A percentile compares a stretch with the other conserved stretches of the same genome.
These are phyloP conservation scores for Montipora sp. DNA, from an alignment of 64 coral and sea anemone genomes.

Conservation along the genomic window DNA sequence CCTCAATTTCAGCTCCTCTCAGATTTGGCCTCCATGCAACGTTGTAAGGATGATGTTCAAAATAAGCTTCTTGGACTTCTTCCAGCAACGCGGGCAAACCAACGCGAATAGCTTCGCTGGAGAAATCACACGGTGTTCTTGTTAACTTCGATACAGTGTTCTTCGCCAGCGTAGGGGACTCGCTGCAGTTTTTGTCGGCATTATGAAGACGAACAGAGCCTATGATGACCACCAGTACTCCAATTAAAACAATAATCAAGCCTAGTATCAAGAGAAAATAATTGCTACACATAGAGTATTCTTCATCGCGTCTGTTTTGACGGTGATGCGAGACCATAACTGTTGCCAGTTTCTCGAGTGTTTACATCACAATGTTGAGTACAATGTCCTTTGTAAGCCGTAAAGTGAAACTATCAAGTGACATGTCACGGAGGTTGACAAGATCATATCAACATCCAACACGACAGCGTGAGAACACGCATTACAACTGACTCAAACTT, in stretches of 20 bases:
- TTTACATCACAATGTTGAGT: neutral
- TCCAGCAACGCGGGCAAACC: slow-evolving; percentile 38
- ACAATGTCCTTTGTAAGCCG: slow-evolving; percentile 5
- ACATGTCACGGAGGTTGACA: neutral
- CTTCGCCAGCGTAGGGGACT: neutral
- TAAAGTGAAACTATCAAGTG: neutral
- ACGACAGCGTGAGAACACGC: neutral
- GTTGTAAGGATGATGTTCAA: slow-evolving; percentile 23
- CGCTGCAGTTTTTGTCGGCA: neutral
- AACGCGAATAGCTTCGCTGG: slow-evolving; percentile 44
- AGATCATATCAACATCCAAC: slow-evolving; percentile 15
- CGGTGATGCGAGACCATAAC: neutral
- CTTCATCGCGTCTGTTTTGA: neutral
- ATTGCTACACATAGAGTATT: neutral
- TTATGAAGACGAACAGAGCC: slow-evolving; percentile 7
- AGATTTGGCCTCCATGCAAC: slow-evolving; percentile 49
- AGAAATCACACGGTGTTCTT: neutral
- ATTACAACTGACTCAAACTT: too few species aligned
- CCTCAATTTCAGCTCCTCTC: neutral
- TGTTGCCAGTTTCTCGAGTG: neutral
- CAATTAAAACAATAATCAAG: neutral
- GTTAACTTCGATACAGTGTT: neutral
- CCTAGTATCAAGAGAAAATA: neutral
- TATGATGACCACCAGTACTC: slow-evolving; percentile 31
- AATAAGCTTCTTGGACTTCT: slow-evolving; percentile 29